phyloP scores from a whole-genome alignment of 2,888 invertebrate species.

The Pseudolycoriella hygida region DNA sequence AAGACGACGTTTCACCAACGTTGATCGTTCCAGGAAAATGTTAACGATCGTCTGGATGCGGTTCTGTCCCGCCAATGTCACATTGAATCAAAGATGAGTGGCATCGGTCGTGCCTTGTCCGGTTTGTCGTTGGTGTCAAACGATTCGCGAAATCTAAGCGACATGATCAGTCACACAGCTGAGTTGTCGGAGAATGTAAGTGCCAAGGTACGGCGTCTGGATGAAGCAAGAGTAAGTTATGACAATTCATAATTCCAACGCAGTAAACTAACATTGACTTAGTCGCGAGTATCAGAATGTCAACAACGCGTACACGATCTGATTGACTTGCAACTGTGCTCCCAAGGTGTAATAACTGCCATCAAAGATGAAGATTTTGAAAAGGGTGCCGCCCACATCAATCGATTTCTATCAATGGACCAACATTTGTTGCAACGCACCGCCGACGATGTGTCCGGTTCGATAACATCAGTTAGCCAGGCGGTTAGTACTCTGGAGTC shows the following conservation, averaged over 20 bases:
- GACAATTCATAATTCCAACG: no score
- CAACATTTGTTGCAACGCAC: constrained; percentile 61
- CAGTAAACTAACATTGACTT: no score
- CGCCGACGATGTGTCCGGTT: constrained; percentile 52
- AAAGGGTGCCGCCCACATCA: constrained; percentile 81
- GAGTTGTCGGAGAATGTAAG: constrained; percentile 84
- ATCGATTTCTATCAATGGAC: constrained; percentile 85
- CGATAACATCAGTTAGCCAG: constrained; percentile 28
- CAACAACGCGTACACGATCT: constrained; percentile 89
- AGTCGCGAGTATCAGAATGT: constrained; percentile 85
- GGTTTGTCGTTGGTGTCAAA: constrained; percentile 58
- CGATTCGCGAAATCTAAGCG: constrained; percentile 64
- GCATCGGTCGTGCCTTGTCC: constrained; percentile 63
- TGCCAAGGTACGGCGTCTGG: constrained; percentile 85
- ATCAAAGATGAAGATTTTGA: constrained; percentile 92
- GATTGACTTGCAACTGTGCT: constrained; percentile 85
- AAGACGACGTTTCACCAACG: constrained; percentile 7
- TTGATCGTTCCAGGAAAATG: constrained; percentile 38
- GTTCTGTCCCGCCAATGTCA: constrained; percentile 56
- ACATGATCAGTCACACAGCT: constrained; percentile 76
- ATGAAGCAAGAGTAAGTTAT: constrained; percentile 68
- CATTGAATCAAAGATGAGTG: constrained; percentile 62
- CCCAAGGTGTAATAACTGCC: constrained; percentile 92
- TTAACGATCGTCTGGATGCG: constrained; percentile 49
- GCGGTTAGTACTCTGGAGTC: constrained; percentile 41